Conservation (phyloP, 92 coral and sea anemone genomes). For the Metridium senile region DNA sequence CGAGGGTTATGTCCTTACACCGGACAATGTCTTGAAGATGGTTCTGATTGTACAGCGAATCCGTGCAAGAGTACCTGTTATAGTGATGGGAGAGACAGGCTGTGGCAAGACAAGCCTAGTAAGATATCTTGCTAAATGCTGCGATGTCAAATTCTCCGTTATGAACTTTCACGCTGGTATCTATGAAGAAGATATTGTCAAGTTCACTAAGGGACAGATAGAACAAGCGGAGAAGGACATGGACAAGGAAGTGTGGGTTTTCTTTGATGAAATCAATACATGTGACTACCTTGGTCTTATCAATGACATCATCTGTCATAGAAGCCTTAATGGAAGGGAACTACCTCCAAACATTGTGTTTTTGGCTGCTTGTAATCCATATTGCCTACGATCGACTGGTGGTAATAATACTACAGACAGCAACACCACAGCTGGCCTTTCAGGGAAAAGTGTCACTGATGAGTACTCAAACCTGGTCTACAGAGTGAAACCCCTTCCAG, state of each 20-base stretch:
- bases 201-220: constrained; percentile 49
- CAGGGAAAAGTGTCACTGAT: constrained; percentile 68
- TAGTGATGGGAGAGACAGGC: constrained; percentile 94
- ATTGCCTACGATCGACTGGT: constrained; percentile 67
- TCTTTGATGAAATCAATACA: constrained; percentile 84
- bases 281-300: constrained; percentile 80
- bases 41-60: constrained; percentile 73
- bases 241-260: constrained; percentile 64
- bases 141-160: constrained; percentile 57
- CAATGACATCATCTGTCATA: constrained; percentile 85
- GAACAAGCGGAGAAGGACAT: constrained; percentile 35
- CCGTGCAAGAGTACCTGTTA: constrained; percentile 78
- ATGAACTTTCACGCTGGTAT: constrained; percentile 82
- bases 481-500: constrained; percentile 86
- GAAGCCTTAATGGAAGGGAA: constrained; percentile 52
- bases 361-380: constrained; percentile 81
- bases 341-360: constrained; percentile 68
- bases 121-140: constrained; percentile 73
- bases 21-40: constrained; percentile 86
- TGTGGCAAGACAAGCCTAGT: constrained; percentile 88
- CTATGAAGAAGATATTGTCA: constrained; percentile 61
- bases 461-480: constrained; percentile 83
- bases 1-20: constrained; percentile 72
- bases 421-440: constrained; percentile 62
- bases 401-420: no score